Evolutionary conservation across 2,113 vertebrate genomes (phyloP).

Genomic region (Nesoenas mayeri): DNA sequence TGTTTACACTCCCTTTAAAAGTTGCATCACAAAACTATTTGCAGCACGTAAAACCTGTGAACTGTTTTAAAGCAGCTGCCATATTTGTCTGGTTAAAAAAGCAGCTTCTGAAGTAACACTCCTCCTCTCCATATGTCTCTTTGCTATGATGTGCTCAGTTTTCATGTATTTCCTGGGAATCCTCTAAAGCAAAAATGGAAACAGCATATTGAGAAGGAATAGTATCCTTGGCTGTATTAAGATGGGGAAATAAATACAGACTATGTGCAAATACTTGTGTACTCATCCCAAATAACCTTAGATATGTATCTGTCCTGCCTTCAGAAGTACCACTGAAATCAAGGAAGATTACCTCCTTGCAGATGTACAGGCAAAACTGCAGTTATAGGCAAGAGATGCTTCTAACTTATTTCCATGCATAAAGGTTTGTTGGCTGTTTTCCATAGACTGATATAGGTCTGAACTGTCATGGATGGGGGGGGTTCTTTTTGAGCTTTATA

Average conservation of each 20-base stretch:
- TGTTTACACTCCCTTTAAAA: not conserved
- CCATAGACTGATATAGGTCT: accelerated
- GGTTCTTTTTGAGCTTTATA: not conserved
- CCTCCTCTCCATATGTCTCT: slow-evolving; percentile 38
- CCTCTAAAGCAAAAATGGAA: slow-evolving; percentile 30
- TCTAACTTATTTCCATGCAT: not conserved
- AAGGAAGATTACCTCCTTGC: not conserved
- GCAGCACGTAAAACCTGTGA: not conserved
- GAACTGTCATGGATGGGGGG: not conserved
- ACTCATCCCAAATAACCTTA: not conserved
- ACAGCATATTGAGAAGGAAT: not conserved
- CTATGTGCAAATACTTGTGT: too few relatives aligned
- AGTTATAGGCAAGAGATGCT: not conserved
- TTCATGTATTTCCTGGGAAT: slow-evolving; percentile 25
- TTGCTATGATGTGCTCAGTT: not conserved
- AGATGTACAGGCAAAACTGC: not conserved
- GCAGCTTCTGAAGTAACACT: not conserved
- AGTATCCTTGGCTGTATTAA: not conserved
- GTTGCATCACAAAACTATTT: not conserved
- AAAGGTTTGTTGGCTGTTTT: not conserved
- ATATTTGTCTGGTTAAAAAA: slow-evolving; percentile 19
- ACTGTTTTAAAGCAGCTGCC: slow-evolving; percentile 21
- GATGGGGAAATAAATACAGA: not conserved
- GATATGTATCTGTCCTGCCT: not conserved
- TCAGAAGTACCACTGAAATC: not conserved